Base-by-base conservation (phyloP, 2,888 invertebrate species). In the Laothoe populi region DNA sequence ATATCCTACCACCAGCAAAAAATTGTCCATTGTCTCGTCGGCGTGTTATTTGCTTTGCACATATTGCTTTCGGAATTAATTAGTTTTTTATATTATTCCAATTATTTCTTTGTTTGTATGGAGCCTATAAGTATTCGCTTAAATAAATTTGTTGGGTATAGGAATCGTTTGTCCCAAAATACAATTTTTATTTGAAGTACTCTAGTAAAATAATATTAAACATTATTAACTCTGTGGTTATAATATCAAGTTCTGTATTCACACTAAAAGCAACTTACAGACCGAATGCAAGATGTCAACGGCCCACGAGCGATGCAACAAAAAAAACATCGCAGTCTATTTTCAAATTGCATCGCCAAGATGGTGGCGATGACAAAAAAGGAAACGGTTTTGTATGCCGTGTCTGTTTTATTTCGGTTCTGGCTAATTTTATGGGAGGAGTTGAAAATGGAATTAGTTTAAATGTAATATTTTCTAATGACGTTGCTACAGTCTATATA, bases 201-300 rank as follows among this genome's bases (percentile, higher is more conserved):
- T n/a, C n/a, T n/a, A n/a, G n/a, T n/a, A n/a, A n/a, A n/a, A n/a
- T n/a, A n/a, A n/a, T n/a, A n/a, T 40, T 40, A 40, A 13, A 3
- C 8, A 19, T 10, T 44, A 19, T 8, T 16, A 44, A 42, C 42
- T 42, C 26, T 26, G n/a, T 23, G 19, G 59, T 16, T 49, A 40
- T 66, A 59, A 70, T 74, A 70, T 82, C 78, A 67, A 68, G 72
- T 84, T 78, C 77, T 82, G 75, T 78, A 68, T 75, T 74, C 78
- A 80, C 70, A 71, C 68, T 82, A 80, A 74, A 79, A 86, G 83
- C 84, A 86, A 88, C 79, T 82, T 82, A 87, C 80, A 86, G 79
- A 83, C 79, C 82, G 86, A 90, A 83, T 87, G 87, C 88, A 85
- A 69, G 81, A 86, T 87, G 90, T 86, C 88, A 87, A 85, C 87